These are phyloP conservation scores for Mythimna loreyi DNA, from an alignment of 2,888 invertebrate genomes.

Conservation along the genomic window DNA sequence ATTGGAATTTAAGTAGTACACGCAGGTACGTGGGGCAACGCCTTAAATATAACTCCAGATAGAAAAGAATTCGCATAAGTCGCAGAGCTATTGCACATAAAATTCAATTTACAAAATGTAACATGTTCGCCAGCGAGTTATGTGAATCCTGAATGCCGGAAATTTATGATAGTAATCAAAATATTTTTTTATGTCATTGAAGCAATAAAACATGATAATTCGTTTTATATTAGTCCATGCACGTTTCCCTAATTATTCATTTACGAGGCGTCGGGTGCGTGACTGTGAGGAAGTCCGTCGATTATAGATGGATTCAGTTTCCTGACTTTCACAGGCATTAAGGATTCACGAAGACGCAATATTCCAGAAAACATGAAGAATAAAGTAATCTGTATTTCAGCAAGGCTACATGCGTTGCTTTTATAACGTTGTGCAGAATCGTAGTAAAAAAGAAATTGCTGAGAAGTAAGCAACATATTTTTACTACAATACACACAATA, in stretches of 20 bases:
- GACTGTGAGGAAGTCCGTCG: conserved; percentile 52
- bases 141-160: conserved; percentile 89
- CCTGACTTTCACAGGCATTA: conserved; percentile 76
- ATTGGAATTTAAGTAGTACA: conserved; percentile 75
- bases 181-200: conserved; percentile 78
- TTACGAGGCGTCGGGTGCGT: conserved; percentile 70
- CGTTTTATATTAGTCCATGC: conserved; percentile 74
- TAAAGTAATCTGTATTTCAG: conserved; percentile 48
- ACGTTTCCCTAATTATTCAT: conserved; percentile 77
- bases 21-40: conserved; percentile 55
- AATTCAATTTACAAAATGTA: conserved; percentile 63
- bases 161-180: conserved; percentile 74
- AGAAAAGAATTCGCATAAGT: conserved; percentile 79
- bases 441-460: not conserved
- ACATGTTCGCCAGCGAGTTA: conserved; percentile 82
- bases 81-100: conserved; percentile 75
- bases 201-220: conserved; percentile 76
- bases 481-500: not conserved
- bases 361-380: conserved; percentile 64
- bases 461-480: not conserved
- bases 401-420: not conserved
- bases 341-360: conserved; percentile 90
- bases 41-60: conserved; percentile 30
- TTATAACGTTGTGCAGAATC: conserved; percentile 3
- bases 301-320: conserved; percentile 45